phyloP scores from a whole-genome alignment of 2,888 invertebrate genomes.

The Syrista parreyssii region DNA sequence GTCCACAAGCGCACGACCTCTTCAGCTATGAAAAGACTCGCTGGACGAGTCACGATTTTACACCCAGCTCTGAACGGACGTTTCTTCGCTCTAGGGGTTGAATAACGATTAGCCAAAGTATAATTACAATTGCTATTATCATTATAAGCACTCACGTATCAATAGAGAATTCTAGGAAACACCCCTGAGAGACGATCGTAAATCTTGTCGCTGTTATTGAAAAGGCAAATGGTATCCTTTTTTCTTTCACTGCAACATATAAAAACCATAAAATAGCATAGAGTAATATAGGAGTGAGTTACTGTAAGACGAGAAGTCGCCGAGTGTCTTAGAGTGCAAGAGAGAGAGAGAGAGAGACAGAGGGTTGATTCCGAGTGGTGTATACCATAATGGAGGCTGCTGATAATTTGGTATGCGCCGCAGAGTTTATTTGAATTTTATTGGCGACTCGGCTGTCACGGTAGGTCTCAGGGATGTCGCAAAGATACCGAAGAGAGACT shows the following conservation, averaged over 20 bases:
- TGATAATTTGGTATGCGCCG: slow-evolving; percentile 65
- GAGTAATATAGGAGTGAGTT: background rate
- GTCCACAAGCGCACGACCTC: background rate
- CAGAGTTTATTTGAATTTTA: slow-evolving; percentile 67
- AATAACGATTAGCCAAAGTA: background rate
- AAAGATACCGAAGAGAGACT: slow-evolving; percentile 11
- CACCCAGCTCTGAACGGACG: background rate
- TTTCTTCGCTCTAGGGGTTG: background rate
- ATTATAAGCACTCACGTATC: background rate
- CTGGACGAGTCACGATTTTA: slow-evolving; percentile 5
- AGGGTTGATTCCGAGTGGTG: background rate
- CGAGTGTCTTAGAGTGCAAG: slow-evolving; percentile 1
- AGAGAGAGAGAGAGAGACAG: slow-evolving; percentile 4
- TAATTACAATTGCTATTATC: background rate
- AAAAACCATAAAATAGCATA: background rate
- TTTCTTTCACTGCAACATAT: background rate
- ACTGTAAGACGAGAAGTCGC: background rate
- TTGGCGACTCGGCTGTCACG: slow-evolving; percentile 59
- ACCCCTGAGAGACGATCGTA: background rate
- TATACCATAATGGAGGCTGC: slow-evolving; percentile 60
- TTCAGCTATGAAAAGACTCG: background rate
- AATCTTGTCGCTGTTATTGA: background rate
- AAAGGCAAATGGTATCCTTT: background rate
- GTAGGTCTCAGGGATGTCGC: slow-evolving; percentile 39
- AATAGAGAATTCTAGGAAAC: background rate